Evolutionary conservation across 1,140 invertebrate species (phyloP), one percentile per base, ranked within the genome.

Genomic region (Cotesia glomerata): DNA sequence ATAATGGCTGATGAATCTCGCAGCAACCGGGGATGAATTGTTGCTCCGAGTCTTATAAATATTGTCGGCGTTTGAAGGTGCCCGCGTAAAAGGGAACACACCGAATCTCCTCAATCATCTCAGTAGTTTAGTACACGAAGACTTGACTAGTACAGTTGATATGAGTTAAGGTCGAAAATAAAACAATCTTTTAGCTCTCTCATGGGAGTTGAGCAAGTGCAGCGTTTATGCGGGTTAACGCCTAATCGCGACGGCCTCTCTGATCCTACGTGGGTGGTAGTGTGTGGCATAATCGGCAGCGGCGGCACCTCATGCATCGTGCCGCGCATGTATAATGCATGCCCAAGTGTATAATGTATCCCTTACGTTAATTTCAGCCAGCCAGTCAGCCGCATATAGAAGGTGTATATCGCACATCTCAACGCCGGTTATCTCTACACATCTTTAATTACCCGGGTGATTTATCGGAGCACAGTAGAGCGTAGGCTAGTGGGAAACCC

Each of bases 391-490:
- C 39, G 11, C 39, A 45, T 45, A 45, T 45, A 45, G 39, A 45
- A 66, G 69, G 52, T 59, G 63, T 68, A 66, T 71, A 73, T 71
- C 70, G 70, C 56, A 26, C 54, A 72, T 72, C 71, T 77, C 72
- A 76, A 73, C 77, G 72, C 72, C 73, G 36, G 78, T 78, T 82
- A 82, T 81, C 81, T 80, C 69, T 75, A 77, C 78, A 77, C 78
- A 82, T 82, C 81, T 82, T 82, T 81, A 82, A 82, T 82, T 82
- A 81, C 79, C 64, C 61, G 58, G 71, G 76, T 81, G 81, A 82
- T 82, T 82, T 82, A 82, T 82, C 78, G 39, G 39, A 11, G 39
- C 39, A 11, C 11, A 45, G 39, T 78, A 1, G 26, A 26, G 26
- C 26, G 26, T 26, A 62, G 72, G 69, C 39, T 74, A 62, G 63